These are phyloP conservation scores for Anthopleura sola DNA, from an alignment of 64 coral and sea anemone genomes.

Conservation along the genomic window DNA sequence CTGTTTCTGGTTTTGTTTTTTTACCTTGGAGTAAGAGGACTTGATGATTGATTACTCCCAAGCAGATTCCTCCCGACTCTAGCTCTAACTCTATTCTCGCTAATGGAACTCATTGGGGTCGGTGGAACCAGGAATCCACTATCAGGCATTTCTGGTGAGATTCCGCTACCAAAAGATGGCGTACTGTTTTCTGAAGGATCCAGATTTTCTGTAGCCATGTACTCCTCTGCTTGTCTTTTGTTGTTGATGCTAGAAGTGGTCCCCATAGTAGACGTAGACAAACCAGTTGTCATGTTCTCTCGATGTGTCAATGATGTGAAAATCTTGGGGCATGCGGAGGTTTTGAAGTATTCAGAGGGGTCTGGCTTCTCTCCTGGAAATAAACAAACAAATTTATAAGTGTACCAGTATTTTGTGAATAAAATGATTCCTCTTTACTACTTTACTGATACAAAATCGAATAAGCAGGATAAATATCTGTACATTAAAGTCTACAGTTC, in stretches of 20 bases:
- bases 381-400: too few species aligned
- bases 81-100: slow-evolving; percentile 70
- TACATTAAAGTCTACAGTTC: neutral
- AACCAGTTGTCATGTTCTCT: slow-evolving; percentile 72
- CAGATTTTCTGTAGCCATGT: slow-evolving; percentile 89
- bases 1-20: neutral
- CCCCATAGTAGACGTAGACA: slow-evolving; percentile 56
- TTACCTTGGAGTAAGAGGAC: slow-evolving; percentile 89
- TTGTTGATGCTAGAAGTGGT: slow-evolving; percentile 45
- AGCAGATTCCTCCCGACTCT: slow-evolving; percentile 89
- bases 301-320: slow-evolving; percentile 46
- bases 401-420: too few species aligned
- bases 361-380: slow-evolving; percentile 88
- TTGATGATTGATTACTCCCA: slow-evolving; percentile 58
- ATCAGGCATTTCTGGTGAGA: slow-evolving; percentile 30
- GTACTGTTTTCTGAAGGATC: slow-evolving; percentile 66
- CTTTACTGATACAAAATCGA: too few species aligned
- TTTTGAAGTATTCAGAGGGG: slow-evolving; percentile 86
- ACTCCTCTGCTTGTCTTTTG: slow-evolving; percentile 48
- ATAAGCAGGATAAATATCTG: too few species aligned
- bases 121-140: slow-evolving; percentile 40
- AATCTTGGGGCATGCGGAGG: slow-evolving; percentile 80
- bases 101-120: slow-evolving; percentile 48
- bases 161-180: slow-evolving; percentile 20
- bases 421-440: too few species aligned